Evolutionary conservation across 2,888 invertebrate species (phyloP), one percentile per base, ranked within the genome.

Genomic region (Hypsopygia costalis): DNA sequence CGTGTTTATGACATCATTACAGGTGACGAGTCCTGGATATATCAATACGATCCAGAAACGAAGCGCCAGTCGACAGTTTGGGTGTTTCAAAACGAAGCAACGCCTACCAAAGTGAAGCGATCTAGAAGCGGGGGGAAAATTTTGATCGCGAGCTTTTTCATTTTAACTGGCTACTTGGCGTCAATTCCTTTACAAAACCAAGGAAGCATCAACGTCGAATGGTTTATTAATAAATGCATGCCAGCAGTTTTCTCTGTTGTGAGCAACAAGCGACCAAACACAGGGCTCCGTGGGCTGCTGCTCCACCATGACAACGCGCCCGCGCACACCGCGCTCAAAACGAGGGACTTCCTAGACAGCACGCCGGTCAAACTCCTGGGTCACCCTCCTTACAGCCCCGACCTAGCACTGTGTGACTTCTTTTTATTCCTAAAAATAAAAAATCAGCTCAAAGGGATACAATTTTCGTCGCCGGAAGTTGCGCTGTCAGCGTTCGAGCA

Each of bases 131-230:
- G 16, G 22, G 36, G 27, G 7, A 46, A 46, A n/a, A 42, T 46
- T 41, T 45, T 45, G 35, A 38, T 27, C 27, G 30, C 40, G 6
- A 43, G 40, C 30, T 44, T 44, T 30, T 47, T 47, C 41, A 47
- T 0, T 39, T 41, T 36, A 39, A 40, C 40, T 7, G 42, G 41
- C 10, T 39, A 44, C 34, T 16, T 46, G 29, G 28, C 38, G 7
- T 46, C 41, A 37, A 42, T 49, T 33, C 40, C 41, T 27, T 33
- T 45, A 39, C 39, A 36, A 31, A 34, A 40, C 20, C 42, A 36
- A 47, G 40, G 20, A 33, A 43, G 41, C 16, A 16, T 16, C 16
- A 16, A 16, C 16, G 16, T 4, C 16, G 16, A 16, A 16, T 16
- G 16, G 16, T 16, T 3, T 16, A 16, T 4, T 16, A 16, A 2